These are phyloP conservation scores for Leuctra nigra DNA, from an alignment of 2,888 invertebrate genomes.

Conservation along the genomic window DNA sequence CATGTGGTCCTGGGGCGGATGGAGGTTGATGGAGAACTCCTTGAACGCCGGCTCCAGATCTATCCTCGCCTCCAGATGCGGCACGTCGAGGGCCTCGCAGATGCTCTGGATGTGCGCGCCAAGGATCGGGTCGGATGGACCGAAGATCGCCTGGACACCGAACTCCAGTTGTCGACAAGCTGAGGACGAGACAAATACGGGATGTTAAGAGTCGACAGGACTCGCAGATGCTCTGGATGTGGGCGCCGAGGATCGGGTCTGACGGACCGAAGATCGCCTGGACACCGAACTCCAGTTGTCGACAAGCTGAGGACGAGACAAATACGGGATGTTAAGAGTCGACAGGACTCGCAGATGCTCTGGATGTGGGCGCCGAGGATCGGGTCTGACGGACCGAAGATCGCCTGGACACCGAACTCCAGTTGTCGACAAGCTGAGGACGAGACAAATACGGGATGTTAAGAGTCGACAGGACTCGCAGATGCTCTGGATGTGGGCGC, in stretches of 20 bases:
- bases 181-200: too few relatives aligned
- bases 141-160: conserved; percentile 83
- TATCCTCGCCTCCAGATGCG: conserved; percentile 73
- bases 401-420: conserved; percentile 76
- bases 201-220: too few relatives aligned
- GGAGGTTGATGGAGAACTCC: conserved; percentile 81
- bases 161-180: conserved; percentile 75
- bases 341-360: conserved; percentile 82
- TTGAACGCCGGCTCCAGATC: conserved; percentile 57
- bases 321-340: too few relatives aligned
- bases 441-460: too few relatives aligned
- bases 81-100: conserved; percentile 83
- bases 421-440: conserved; percentile 73
- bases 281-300: conserved; percentile 75
- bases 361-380: conserved; percentile 76
- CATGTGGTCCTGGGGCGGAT: conserved; percentile 75
- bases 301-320: conserved; percentile 72
- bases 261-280: conserved; percentile 85
- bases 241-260: conserved; percentile 74
- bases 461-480: too few relatives aligned
- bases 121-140: conserved; percentile 75
- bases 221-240: conserved; percentile 83
- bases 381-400: conserved; percentile 86
- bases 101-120: conserved; percentile 82
- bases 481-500: conserved; percentile 80